These are phyloP conservation scores for Merluccius polli DNA, from an alignment of 2,797 vertebrate species.

Conservation along the genomic window DNA sequence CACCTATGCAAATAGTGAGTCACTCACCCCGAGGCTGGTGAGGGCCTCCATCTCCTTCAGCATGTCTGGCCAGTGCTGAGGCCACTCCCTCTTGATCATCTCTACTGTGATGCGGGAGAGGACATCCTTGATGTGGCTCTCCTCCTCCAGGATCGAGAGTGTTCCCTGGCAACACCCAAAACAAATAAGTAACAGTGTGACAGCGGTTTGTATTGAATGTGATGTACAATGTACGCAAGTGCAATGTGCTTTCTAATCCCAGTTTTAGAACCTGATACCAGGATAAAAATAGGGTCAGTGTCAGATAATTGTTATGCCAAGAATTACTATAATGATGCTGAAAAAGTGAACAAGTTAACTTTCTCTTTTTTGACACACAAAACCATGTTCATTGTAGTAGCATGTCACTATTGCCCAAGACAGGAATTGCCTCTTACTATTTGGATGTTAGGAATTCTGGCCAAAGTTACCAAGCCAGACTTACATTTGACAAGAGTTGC, in stretches of 20 bases:
- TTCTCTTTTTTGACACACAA: background rate
- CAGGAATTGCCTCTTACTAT: background rate
- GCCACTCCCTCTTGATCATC: slow-evolving; percentile 99
- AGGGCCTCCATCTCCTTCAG: slow-evolving; percentile 90
- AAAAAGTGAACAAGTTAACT: background rate
- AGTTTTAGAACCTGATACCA: background rate
- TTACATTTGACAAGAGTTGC: slow-evolving; percentile 86
- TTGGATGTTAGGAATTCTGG: background rate
- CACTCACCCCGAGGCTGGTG: slow-evolving; percentile 85
- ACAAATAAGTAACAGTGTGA: background rate
- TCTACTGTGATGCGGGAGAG: slow-evolving; percentile 93
- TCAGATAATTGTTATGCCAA: slow-evolving; percentile 5
- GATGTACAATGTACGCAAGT: background rate
- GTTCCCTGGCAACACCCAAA: slow-evolving; percentile 78
- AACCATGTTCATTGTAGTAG: background rate
- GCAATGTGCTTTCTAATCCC: background rate
- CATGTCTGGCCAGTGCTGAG: slow-evolving; percentile 97
- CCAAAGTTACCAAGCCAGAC: slow-evolving; percentile 38
- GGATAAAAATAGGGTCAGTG: background rate
- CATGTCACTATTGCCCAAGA: background rate
- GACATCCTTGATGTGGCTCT: slow-evolving; percentile 94
- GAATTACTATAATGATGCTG: background rate
- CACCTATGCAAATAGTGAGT: slow-evolving; percentile 26
- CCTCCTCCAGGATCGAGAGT: slow-evolving; percentile 87
- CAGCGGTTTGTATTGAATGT: background rate